Conservation (phyloP, 1,140 invertebrate genomes). For the Aphaenogaster ashmeadi region DNA sequence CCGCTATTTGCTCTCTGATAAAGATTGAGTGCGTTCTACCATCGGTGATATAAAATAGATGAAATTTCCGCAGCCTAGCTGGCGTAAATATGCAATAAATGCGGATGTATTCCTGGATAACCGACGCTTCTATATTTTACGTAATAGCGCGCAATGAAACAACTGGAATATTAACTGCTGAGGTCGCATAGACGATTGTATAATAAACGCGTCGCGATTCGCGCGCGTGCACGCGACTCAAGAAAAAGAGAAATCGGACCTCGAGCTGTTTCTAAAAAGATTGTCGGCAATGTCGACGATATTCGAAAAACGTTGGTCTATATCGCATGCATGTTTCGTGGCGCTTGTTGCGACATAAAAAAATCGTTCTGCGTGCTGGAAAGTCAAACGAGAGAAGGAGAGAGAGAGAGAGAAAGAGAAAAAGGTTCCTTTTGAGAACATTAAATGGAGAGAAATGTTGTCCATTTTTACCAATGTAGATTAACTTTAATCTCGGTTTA, state of each 20-base stretch:
- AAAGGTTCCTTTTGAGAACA: background rate
- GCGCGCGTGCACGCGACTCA: background rate
- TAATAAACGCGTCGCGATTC: slow-evolving; percentile 15
- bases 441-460: background rate
- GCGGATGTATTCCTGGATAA: background rate
- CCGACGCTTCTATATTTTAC: background rate
- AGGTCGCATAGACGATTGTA: background rate
- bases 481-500: too few species aligned
- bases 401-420: background rate
- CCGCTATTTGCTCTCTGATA: slow-evolving; percentile 19
- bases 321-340: background rate
- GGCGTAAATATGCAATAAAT: background rate
- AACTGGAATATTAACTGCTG: background rate
- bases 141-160: background rate
- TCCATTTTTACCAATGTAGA: too few species aligned
- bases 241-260: background rate
- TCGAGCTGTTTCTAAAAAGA: background rate
- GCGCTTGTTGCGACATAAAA: slow-evolving; percentile 10
- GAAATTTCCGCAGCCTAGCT: background rate
- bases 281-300: background rate
- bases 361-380: background rate
- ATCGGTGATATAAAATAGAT: background rate
- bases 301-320: background rate
- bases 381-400: background rate
- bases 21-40: background rate